These are phyloP conservation scores for Dreissena rostriformis DNA, from an alignment of 1,140 invertebrate genomes.

Conservation along the genomic window DNA sequence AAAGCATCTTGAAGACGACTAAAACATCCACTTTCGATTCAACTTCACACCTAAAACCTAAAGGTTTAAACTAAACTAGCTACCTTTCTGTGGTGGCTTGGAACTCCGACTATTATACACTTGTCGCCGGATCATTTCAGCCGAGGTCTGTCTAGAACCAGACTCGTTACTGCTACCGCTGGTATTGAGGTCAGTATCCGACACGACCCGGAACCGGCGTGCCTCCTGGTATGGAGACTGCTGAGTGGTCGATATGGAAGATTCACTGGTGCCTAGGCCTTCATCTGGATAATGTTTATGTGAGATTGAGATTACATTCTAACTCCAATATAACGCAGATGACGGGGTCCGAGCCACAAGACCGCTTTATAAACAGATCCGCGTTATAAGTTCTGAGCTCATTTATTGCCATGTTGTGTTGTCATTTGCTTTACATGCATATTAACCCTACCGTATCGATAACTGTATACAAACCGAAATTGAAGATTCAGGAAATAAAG, in stretches of 20 bases:
- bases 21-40: neutral
- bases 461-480: too few species aligned
- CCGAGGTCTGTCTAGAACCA: constrained; percentile 44
- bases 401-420: too few species aligned
- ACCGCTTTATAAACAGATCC: too few species aligned
- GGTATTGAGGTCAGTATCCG: constrained; percentile 32
- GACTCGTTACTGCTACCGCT: constrained; percentile 50
- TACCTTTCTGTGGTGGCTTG: constrained; percentile 41
- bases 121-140: constrained; percentile 29
- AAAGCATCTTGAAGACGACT: too few species aligned
- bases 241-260: constrained; percentile 31
- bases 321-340: too few species aligned
- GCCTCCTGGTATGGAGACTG: constrained; percentile 27
- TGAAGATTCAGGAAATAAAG: too few species aligned
- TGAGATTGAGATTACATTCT: too few species aligned
- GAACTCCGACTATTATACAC: constrained; percentile 12
- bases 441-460: too few species aligned
- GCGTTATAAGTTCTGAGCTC: too few species aligned
- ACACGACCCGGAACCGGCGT: constrained; percentile 11
- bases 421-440: too few species aligned
- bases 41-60: neutral
- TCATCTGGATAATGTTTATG: constrained; percentile 25
- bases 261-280: constrained; percentile 51
- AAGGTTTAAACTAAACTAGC: neutral
- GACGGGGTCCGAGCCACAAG: too few species aligned